A percentile compares a stretch with the other conserved stretches of the same genome.
Evolutionary conservation across 2,113 vertebrate genomes (phyloP).

Genomic region (Sitta europaea): DNA sequence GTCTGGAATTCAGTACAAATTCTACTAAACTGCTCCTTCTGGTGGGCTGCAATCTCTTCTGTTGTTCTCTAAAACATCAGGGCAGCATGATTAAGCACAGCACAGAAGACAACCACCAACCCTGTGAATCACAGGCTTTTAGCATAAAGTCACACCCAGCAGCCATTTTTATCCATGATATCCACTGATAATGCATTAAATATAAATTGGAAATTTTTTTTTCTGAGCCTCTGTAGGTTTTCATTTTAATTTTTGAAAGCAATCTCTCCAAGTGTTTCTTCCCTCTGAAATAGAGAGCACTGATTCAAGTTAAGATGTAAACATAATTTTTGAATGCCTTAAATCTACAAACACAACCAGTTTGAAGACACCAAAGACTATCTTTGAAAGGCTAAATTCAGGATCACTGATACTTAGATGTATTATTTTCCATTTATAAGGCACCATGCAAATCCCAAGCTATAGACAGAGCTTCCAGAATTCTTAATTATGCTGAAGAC

Average conservation of each 20-base stretch:
- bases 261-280: not conserved
- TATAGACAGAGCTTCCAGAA: not conserved
- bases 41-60: not conserved
- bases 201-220: not conserved
- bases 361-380: not conserved
- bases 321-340: not conserved
- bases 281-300: not conserved
- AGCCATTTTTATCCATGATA: not conserved
- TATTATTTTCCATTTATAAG: not conserved
- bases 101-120: not conserved
- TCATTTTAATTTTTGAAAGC: not conserved
- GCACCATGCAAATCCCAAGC: not conserved
- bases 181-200: not conserved
- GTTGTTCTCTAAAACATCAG: not conserved
- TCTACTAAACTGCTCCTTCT: no score
- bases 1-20: not conserved
- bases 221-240: not conserved
- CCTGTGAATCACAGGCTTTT: not conserved
- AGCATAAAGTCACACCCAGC: fast-evolving
- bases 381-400: not conserved
- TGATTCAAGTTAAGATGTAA: not conserved
- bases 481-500: not conserved
- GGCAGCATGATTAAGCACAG: not conserved
- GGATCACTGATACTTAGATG: not conserved
- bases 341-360: not conserved